Conservation (phyloP, 1,140 invertebrate genomes). For the Asobara japonica region DNA sequence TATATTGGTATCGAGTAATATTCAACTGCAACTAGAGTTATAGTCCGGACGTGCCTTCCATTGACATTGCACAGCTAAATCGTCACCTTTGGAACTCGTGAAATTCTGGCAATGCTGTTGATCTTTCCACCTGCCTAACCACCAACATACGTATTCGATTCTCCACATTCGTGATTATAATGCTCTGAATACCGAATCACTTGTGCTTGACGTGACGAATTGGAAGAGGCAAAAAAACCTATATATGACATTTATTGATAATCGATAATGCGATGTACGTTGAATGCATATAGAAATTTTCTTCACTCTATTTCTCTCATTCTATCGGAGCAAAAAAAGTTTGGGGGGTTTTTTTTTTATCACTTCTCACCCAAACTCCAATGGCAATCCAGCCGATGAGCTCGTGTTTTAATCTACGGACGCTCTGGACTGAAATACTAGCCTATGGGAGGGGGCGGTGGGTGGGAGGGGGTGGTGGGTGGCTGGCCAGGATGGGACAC, state of each 20-base stretch:
- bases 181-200: slow-evolving; percentile 2
- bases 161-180: slow-evolving; percentile 4
- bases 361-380: slow-evolving; percentile 5
- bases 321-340: neutral
- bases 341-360: slow-evolving; percentile 8
- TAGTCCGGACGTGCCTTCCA: neutral
- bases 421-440: neutral
- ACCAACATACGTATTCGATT: slow-evolving; percentile 11
- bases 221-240: neutral
- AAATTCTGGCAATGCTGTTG: slow-evolving; percentile 13
- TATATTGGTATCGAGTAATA: slow-evolving; percentile 8
- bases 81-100: slow-evolving; percentile 2
- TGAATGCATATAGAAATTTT: neutral
- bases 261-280: neutral
- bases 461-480: neutral
- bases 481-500: neutral
- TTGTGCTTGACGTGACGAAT: neutral
- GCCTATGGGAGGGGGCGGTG: neutral
- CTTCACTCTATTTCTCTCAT: neutral
- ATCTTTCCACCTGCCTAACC: slow-evolving; percentile 3
- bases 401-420: slow-evolving; percentile 9
- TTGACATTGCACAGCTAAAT: neutral
- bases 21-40: neutral
- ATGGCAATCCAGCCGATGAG: slow-evolving; percentile 13
- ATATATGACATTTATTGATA: neutral